Conservation (phyloP, 1,140 invertebrate species). For the Yoshiicerus persimilis region DNA sequence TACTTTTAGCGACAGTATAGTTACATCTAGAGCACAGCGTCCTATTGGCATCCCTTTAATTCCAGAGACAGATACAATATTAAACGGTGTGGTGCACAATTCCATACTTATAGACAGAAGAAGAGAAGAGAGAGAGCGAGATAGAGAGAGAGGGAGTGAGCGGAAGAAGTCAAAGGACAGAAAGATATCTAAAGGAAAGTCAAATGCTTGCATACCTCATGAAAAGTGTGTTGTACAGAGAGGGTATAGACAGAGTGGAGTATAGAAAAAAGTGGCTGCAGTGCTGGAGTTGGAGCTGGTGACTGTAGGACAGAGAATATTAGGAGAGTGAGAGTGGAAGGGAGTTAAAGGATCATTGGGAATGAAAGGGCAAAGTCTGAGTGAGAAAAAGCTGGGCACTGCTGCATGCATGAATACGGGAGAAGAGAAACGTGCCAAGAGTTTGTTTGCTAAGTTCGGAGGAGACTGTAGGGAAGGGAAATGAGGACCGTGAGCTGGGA, state of each 20-base stretch:
- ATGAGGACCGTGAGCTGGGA: background rate
- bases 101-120: no score
- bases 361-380: background rate
- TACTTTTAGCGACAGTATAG: background rate
- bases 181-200: background rate
- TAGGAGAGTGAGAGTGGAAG: background rate
- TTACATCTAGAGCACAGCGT: no score
- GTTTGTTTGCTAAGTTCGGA: slow-evolving; percentile 8
- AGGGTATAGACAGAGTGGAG: background rate
- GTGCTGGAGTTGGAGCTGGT: background rate
- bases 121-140: no score
- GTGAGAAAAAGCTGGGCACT: background rate
- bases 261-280: background rate
- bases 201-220: background rate
- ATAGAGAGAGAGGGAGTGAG: no score
- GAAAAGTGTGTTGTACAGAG: background rate
- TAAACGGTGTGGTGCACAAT: no score
- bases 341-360: background rate
- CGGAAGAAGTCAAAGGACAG: no score
- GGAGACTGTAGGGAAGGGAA: background rate
- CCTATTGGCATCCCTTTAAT: no score
- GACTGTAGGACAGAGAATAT: background rate
- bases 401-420: background rate
- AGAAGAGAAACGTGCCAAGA: slow-evolving; percentile 11
- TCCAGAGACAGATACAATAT: no score